These are phyloP conservation scores for Cheilosia vernalis DNA, from an alignment of 2,888 invertebrate species.

Conservation along the genomic window DNA sequence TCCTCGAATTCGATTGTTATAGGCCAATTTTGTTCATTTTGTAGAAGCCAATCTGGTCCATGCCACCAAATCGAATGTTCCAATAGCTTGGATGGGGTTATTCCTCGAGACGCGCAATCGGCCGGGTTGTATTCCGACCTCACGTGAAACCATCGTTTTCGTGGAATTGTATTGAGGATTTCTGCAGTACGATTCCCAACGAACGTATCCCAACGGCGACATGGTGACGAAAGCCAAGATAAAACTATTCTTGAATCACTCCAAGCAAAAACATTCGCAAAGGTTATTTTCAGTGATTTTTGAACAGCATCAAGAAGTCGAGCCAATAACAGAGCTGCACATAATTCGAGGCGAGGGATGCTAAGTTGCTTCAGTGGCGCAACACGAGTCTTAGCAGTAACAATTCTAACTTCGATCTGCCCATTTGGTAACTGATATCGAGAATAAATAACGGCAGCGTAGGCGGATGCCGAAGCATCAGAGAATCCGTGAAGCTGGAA, in stretches of 20 bases:
- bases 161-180: background rate
- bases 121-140: background rate
- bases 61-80: no score
- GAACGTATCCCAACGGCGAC: constrained; percentile 1
- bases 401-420: background rate
- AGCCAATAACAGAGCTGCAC: background rate
- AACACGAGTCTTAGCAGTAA: background rate
- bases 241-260: background rate
- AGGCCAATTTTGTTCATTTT: background rate
- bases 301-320: constrained; percentile 6
- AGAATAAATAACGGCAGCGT: background rate
- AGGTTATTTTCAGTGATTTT: constrained; percentile 1
- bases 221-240: background rate
- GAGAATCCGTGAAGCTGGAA: background rate
- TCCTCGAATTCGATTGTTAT: background rate
- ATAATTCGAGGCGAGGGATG: constrained; percentile 2
- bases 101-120: background rate
- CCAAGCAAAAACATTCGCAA: constrained; percentile 7
- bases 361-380: background rate
- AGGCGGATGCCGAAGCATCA: background rate
- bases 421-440: no score
- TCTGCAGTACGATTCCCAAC: background rate
- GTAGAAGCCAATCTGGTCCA: no score
- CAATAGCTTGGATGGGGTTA: no score
- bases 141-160: background rate